Evolutionary conservation across 1,140 invertebrate genomes (phyloP), one percentile per base, ranked within the genome.

Genomic region (Heterodera carotae): DNA sequence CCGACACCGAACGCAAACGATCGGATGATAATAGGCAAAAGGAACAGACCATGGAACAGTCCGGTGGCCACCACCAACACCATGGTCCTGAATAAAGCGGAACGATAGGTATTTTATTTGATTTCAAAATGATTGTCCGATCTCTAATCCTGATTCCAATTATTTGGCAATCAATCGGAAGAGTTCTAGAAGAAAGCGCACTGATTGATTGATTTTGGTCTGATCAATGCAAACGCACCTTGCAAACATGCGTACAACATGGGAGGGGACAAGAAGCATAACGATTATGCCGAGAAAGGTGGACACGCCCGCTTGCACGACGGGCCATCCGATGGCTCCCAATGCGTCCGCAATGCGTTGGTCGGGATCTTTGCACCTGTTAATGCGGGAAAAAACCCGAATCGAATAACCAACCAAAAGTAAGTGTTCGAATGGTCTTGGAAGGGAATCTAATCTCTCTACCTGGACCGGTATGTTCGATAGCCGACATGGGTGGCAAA

Each of bases 401-500:
- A n/a, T n/a, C n/a, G n/a, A n/a, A n/a, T n/a, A n/a, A n/a, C n/a
- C n/a, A n/a, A n/a, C n/a, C n/a, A n/a, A n/a, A n/a, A n/a, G n/a
- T n/a, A n/a, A n/a, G n/a, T n/a, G n/a, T n/a, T n/a, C n/a, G n/a
- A n/a, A n/a, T n/a, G n/a, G n/a, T n/a, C n/a, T n/a, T n/a, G n/a
- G n/a, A n/a, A n/a, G n/a, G n/a, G n/a, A n/a, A n/a, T n/a, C n/a
- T n/a, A n/a, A n/a, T n/a, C n/a, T n/a, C n/a, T n/a, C n/a, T 31
- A 25, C 72, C 72, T 66, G 59, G 72, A 74, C 59, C 72, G 27
- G 39, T 74, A 74, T 18, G 72, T 74, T 18, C 72, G 25, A 22
- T 86, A 87, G 27, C 85, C 85, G 5, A 87, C 85, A 70, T 87
- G 85, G 2, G 86, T 87, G 12, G 87, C 85, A 62, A 88, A 87